phyloP scores from a whole-genome alignment of 2,113 vertebrate species.

The Scophthalmus maximus region DNA sequence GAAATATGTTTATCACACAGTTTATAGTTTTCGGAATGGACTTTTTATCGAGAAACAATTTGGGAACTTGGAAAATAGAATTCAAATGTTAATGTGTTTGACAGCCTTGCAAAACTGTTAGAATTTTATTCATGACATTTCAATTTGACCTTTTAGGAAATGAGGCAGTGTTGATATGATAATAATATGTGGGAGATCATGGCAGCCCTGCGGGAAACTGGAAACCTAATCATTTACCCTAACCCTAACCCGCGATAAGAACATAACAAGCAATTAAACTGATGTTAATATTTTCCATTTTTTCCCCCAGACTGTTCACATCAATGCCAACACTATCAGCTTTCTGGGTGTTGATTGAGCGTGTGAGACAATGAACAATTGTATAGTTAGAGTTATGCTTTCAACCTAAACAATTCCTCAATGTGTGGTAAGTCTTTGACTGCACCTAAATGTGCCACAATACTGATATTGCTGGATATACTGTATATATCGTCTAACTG shows the following conservation, averaged over 20 bases:
- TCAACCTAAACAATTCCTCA: constrained; percentile 5
- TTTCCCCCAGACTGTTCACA: background rate
- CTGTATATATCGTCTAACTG: constrained; percentile 9
- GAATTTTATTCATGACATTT: background rate
- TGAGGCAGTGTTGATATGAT: no score
- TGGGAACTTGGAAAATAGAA: background rate
- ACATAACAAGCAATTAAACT: background rate
- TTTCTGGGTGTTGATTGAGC: background rate
- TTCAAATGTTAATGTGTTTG: background rate
- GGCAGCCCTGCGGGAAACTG: no score
- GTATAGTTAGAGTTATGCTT: background rate
- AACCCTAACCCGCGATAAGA: no score
- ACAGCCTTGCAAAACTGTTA: no score
- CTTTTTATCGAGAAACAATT: background rate
- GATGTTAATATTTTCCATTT: background rate
- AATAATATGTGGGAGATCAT: background rate
- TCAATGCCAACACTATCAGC: background rate
- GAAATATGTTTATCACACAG: background rate
- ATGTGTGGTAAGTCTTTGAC: background rate
- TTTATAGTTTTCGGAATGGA: background rate
- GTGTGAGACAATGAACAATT: constrained; percentile 13
- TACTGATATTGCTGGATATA: constrained; percentile 19
- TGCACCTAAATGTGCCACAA: background rate
- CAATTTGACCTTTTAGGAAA: background rate
- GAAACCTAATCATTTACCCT: no score